Base-by-base conservation (phyloP, 1,140 invertebrate species). In the Olivierus martensii region DNA sequence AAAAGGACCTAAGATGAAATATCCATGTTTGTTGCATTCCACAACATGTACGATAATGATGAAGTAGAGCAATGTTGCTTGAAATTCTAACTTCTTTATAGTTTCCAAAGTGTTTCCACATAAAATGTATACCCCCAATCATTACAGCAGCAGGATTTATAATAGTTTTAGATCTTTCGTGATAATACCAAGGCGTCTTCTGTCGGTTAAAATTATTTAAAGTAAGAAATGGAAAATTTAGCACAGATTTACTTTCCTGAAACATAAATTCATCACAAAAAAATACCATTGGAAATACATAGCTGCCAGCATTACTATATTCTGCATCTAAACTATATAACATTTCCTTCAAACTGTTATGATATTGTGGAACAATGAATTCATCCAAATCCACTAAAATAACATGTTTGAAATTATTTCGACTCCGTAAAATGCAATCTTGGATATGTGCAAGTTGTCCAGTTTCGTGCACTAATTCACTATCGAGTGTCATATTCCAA, bases 51-150 rank as follows among this genome's bases (percentile, higher is more conserved):
- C 45, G 45, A 18, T 46, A 46, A 36, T 46, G 45, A 36, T 46
- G 3, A n/a, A 46, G 45, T 15, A 36, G 15, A 36, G n/a, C n/a
- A n/a, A 15, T 5, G 14, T 21, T 15, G 14, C 14, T 5, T 28
- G 45, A 18, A 14, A 46, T 5, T 14, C 14, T 21, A 6, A 46
- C 14, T 36, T 15, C 3, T 36, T 9, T 14, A 3, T 18, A 46
- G 14, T 4, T 36, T 12, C 5, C 34, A 36, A 36, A 28, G 14
- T 46, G 45, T 22, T 46, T 15, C 45, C 45, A 46, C 5, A 36
- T 12, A 46, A 46, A 46, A 36, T 46, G 45, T n/a, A 46, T 46
- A 36, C 45, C 45, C 6, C 45, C 45, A 28, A 21, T 46, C 14
- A 12, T 15, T 3, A 46, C 45, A 15, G 5, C 15, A 0, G 21